These are phyloP conservation scores for Sthenelais limicola DNA, from an alignment of 2,888 invertebrate species.

Conservation along the genomic window DNA sequence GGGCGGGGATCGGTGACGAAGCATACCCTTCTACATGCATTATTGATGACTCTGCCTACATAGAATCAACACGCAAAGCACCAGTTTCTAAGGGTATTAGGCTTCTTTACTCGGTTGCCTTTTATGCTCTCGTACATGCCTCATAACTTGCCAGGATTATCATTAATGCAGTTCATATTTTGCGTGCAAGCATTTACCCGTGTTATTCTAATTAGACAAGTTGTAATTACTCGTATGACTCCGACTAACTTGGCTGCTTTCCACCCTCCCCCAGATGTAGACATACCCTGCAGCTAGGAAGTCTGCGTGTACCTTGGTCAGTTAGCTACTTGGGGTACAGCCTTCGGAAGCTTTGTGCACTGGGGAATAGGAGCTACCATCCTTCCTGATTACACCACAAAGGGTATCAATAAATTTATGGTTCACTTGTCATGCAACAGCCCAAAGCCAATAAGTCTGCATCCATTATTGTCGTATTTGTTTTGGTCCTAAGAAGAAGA, in stretches of 20 bases:
- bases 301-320: no score
- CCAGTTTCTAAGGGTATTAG: constrained; percentile 15
- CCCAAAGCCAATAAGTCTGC: constrained; percentile 26
- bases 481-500: no score
- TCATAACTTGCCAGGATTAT: neutral
- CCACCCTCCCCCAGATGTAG: no score
- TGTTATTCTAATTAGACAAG: constrained; percentile 29
- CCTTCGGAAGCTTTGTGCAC: no score
- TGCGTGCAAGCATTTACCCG: constrained; percentile 26
- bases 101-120: neutral
- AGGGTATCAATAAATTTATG: constrained; percentile 7
- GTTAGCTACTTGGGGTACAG: no score
- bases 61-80: constrained; percentile 12
- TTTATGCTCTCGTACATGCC: neutral
- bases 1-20: constrained; percentile 33
- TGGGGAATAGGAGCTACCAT: neutral
- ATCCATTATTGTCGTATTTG: constrained; percentile 25
- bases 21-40: constrained; percentile 16
- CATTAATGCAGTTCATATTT: constrained; percentile 33
- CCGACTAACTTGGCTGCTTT: neutral
- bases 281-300: no score
- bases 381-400: constrained; percentile 3
- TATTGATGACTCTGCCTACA: neutral
- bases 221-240: constrained; percentile 27
- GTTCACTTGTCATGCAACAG: constrained; percentile 4